Base-by-base conservation (phyloP, 1,140 invertebrate genomes). In the Listronotus oregonensis region DNA sequence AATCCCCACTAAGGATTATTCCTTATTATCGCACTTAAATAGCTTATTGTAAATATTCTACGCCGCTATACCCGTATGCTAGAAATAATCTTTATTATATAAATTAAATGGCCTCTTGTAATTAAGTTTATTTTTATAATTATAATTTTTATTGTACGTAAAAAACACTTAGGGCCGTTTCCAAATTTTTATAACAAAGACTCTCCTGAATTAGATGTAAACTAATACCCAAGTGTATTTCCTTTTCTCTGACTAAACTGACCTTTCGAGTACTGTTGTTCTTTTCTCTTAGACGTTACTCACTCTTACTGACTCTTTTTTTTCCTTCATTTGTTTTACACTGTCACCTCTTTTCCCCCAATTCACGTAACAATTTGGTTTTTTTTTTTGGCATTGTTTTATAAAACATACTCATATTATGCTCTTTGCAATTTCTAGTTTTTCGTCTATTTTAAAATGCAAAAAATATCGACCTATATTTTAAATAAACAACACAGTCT, bases 11-110 rank as follows among this genome's bases (percentile, higher is more conserved):
- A 27, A 42, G 11, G n/a, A 57, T 14, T 15, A n/a, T 57, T n/a
- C 14, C 55, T 57, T 27, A 55, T 37, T 31, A 17, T 18, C n/a
- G 55, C 39, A 57, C 55, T 14, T 15, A 44, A 57, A 57, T 32
- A 57, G 55, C 55, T 57, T 57, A 27, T 31, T 57, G 55, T 57
- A 57, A 7, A 57, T 57, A 57, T 39, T 42, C 12, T 21, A 57
- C 44, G 55, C 55, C 40, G 55, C 55, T 57, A 42, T 57, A 43
- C 55, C 55, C 55, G 39, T 57, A 44, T 57, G 55, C 40, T 57
- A 57, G 42, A 43, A 44, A 31, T 57, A 31, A 10, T 44, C 55
- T 44, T 57, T 17, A 50, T 50, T 57, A 55, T 42, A 55, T 55
- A 40, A 55, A 39, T 55, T 55, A 17, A 42, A 55, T 55, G 52